Evolutionary conservation across 2,888 invertebrate species (phyloP), one percentile per base, ranked within the genome.

Genomic region (Andrena praecox): DNA sequence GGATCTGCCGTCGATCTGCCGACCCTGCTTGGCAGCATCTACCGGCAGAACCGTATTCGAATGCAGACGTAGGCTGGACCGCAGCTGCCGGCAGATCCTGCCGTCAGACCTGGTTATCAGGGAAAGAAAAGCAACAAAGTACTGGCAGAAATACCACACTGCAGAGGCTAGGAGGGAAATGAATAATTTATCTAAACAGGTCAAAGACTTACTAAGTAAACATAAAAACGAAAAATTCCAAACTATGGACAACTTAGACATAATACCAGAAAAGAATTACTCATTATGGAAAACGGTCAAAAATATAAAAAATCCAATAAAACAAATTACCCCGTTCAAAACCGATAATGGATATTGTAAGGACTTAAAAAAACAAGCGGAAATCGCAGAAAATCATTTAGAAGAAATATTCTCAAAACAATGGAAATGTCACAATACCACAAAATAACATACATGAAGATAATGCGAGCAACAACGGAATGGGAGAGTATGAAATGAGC

Each of bases 161-260:
- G 8, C 33, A 33, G 33, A 7, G 33, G 2, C 33, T 33, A 8
- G 8, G 8, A 33, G 33, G 33, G 33, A 33, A 33, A 33, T 33
- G 33, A 33, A 33, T 1, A 33, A 33, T 33, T 33, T 8, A 8
- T 33, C 33, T 33, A 33, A 33, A 33, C 33, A 33, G 7, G 16
- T 60, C 2, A 60, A 33, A 33, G 7, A 31, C 31, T 31, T 60
- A 31, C 3, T 60, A 31, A n/a, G 2, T 7, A n/a, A 33, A 7
- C 60, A 60, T n/a, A 60, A 60, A n/a, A 60, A 60, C 2, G 31
- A 60, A 33, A 60, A 60, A 59, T 59, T 59, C 2, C 59, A 59
- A n/a, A n/a, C n/a, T 5, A 6, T 60, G 7, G 33, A 0, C 6
- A 60, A 60, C 6, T n/a, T 60, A 33, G 60, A 60, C 2, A 60